phyloP scores from a whole-genome alignment of 2,797 vertebrate genomes.

The Mus minutoides region DNA sequence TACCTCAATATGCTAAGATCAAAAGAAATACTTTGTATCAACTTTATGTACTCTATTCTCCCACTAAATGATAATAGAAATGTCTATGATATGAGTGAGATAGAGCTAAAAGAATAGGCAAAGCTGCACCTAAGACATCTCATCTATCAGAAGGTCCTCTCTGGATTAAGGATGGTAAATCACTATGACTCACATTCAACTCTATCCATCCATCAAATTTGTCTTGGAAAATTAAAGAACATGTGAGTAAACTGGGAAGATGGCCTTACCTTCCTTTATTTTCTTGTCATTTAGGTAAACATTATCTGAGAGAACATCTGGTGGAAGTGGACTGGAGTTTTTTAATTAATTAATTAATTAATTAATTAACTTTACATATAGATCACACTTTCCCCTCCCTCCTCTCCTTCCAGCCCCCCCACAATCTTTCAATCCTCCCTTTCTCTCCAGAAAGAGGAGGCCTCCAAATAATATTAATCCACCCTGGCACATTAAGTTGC shows the following conservation, averaged over 20 bases:
- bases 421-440: neutral
- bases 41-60: neutral
- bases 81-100: neutral
- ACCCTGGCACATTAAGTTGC: neutral
- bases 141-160: neutral
- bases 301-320: neutral
- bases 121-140: neutral
- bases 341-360: neutral
- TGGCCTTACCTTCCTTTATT: neutral
- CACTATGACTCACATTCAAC: neutral
- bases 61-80: neutral
- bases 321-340: neutral
- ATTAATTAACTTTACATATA: neutral
- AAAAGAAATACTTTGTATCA: neutral
- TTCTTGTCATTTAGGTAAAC: constrained; percentile 9
- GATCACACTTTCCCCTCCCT: neutral
- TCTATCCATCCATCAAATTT: neutral
- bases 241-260: neutral
- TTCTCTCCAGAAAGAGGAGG: neutral
- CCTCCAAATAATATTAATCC: neutral
- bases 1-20: neutral
- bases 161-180: neutral
- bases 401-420: neutral
- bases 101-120: neutral
- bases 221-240: neutral